Percentiles rank a stretch among this genome's conserved stretches.
Conservation (phyloP, 1,140 invertebrate species). For the Drosophila busckii region DNA sequence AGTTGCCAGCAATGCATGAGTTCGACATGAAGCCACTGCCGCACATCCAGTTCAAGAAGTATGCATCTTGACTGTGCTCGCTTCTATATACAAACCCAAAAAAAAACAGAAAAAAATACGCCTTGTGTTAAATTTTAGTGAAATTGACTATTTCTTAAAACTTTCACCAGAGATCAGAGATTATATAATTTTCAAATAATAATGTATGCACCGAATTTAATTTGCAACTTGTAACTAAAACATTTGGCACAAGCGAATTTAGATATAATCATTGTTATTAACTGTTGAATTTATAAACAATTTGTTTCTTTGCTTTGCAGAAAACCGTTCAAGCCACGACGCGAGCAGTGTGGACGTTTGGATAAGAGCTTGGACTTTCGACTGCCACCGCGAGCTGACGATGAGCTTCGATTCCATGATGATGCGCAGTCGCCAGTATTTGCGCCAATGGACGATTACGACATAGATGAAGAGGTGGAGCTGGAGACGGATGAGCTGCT, state of each 20-base stretch:
- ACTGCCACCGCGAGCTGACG: constrained; percentile 9
- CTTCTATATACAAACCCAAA: too few relatives aligned
- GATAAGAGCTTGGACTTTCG: constrained; percentile 52
- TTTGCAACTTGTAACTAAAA: too few relatives aligned
- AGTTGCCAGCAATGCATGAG: constrained; percentile 21
- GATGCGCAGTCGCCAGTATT: constrained; percentile 16
- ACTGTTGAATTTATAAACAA: too few relatives aligned
- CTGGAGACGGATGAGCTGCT: neutral
- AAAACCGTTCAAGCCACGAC: constrained; percentile 37
- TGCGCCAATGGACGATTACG: constrained; percentile 9
- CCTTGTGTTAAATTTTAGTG: too few relatives aligned
- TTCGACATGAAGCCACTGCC: constrained; percentile 30
- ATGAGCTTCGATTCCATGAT: constrained; percentile 7
- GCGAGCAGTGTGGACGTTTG: constrained; percentile 55
- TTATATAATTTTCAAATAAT: too few relatives aligned
- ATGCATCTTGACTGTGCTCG: constrained; percentile 58
- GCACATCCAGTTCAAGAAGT: constrained; percentile 66
- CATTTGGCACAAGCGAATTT: too few relatives aligned
- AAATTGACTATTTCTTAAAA: too few relatives aligned
- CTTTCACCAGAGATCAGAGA: too few relatives aligned
- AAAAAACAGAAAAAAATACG: too few relatives aligned
- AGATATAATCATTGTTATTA: too few relatives aligned
- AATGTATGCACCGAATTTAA: too few relatives aligned
- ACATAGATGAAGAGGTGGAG: constrained; percentile 14
- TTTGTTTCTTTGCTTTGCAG: too few relatives aligned